Evolutionary conservation across 2,888 invertebrate genomes (phyloP).

Genomic region (Cryptosula pallasiana): DNA sequence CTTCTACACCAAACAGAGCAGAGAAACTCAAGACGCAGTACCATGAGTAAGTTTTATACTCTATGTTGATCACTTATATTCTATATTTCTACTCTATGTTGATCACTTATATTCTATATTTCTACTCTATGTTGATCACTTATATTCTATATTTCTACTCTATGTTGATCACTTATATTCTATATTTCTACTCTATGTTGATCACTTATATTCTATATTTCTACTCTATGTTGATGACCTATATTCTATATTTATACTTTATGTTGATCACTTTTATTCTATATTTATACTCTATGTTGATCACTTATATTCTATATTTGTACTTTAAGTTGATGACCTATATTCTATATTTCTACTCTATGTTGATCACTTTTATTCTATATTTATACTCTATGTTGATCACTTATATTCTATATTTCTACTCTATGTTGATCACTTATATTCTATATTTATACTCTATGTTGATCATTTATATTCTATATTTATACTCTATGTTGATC

Average conservation of each 20-base stretch:
- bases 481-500: not conserved
- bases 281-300: not conserved
- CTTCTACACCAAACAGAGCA: conserved; percentile 38
- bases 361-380: not conserved
- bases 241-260: not conserved
- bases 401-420: not conserved
- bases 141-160: not conserved
- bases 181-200: not conserved
- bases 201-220: not conserved
- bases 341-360: not conserved
- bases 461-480: not conserved
- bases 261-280: not conserved
- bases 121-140: too few species aligned
- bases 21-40: conserved; percentile 37
- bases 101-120: not conserved
- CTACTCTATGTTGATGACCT: too few species aligned
- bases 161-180: not conserved
- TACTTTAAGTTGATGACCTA: too few species aligned
- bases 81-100: not conserved
- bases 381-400: not conserved
- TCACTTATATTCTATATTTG: not conserved
- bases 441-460: not conserved
- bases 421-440: too few species aligned
- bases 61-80: not conserved
- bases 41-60: conserved; percentile 34